Percentiles rank a stretch among this genome's conserved stretches.
These are phyloP conservation scores for Umimayanthus chanpuru DNA, from an alignment of 92 coral and sea anemone species.

Conservation along the genomic window DNA sequence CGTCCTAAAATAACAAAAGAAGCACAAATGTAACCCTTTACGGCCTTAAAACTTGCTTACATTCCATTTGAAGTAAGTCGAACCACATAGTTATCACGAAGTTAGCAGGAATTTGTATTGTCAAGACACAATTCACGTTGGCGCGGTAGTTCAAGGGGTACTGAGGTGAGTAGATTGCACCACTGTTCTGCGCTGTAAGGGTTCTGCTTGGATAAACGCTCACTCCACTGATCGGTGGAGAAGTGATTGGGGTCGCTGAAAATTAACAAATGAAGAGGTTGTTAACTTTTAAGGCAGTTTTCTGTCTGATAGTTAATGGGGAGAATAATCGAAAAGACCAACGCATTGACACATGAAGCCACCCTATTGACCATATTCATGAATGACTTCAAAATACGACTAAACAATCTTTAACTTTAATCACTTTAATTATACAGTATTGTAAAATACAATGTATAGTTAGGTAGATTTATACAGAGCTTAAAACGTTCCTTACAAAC, in stretches of 20 bases:
- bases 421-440: too few relatives aligned
- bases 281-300: not conserved
- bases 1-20: too few relatives aligned
- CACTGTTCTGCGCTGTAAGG: not conserved
- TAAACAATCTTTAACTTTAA: too few relatives aligned
- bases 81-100: conserved; percentile 39
- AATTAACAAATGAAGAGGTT: not conserved
- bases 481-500: too few relatives aligned
- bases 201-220: conserved; percentile 22
- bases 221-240: conserved; percentile 1
- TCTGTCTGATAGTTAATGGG: not conserved
- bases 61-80: conserved; percentile 16
- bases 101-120: not conserved
- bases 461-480: too few relatives aligned
- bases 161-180: conserved; percentile 19
- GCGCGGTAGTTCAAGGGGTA: conserved; percentile 19
- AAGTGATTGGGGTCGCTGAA: conserved; percentile 9
- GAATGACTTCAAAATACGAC: too few relatives aligned
- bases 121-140: conserved; percentile 27
- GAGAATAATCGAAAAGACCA: too few relatives aligned
- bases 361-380: too few relatives aligned
- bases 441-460: too few relatives aligned
- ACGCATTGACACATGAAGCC: too few relatives aligned
- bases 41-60: not conserved
- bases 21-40: not conserved